Conservation (phyloP, 2,888 invertebrate genomes). For the Eupithecia dodoneata region DNA sequence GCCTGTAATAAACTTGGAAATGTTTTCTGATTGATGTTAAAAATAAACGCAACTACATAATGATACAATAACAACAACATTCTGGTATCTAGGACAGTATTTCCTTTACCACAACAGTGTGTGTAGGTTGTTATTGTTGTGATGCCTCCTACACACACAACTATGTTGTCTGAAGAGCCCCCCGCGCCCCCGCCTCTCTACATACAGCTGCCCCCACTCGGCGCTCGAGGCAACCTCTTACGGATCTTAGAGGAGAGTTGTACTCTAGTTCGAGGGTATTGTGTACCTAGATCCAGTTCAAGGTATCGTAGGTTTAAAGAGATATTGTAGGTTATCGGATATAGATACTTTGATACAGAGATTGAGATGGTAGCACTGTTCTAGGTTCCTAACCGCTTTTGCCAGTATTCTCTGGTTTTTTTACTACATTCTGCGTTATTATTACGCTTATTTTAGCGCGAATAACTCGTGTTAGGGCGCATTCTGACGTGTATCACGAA, state of each 20-base stretch:
- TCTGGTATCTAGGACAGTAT: not conserved
- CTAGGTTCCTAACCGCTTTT: not conserved
- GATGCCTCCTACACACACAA: not conserved
- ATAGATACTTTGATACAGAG: too few relatives aligned
- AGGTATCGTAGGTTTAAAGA: not conserved
- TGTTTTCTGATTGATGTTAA: not conserved
- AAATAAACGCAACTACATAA: too few relatives aligned
- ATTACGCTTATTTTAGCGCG: too few relatives aligned
- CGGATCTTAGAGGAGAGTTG: not conserved
- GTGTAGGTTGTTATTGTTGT: not conserved
- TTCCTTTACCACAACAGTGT: not conserved
- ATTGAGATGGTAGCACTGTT: not conserved
- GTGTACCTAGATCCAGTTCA: not conserved
- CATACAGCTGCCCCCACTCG: not conserved
- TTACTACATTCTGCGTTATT: too few relatives aligned
- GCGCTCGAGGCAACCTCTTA: not conserved
- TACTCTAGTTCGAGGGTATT: not conserved
- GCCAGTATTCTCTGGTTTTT: too few relatives aligned
- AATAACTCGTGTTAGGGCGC: too few relatives aligned
- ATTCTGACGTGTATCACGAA: too few relatives aligned
- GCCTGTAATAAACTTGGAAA: not conserved
- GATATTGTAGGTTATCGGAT: not conserved
- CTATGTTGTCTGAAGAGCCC: not conserved
- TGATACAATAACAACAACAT: not conserved
- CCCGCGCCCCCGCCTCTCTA: not conserved